Conservation (phyloP, 2,888 invertebrate genomes). For the Dicyrtomina minuta region DNA sequence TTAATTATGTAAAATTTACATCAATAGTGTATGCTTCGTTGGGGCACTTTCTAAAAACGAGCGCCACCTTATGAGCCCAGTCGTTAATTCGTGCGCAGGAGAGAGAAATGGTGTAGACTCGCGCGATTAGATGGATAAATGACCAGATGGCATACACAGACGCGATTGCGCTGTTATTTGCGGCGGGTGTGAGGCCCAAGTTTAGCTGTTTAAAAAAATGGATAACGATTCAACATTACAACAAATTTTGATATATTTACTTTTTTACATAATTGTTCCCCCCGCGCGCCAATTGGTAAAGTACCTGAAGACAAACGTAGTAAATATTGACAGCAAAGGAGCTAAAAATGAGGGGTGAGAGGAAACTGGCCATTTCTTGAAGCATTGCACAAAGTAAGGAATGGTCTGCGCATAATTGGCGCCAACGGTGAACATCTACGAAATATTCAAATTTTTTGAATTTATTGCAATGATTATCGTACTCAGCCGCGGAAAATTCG, state of each 20-base stretch:
- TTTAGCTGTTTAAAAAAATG: slow-evolving; percentile 12
- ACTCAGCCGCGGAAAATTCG: too few species aligned
- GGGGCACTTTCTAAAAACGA: slow-evolving; percentile 22
- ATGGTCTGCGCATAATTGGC: slow-evolving; percentile 13
- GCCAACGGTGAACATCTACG: slow-evolving; percentile 19
- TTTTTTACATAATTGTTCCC: background rate
- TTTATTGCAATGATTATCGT: too few species aligned
- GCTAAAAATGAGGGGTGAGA: slow-evolving; percentile 26
- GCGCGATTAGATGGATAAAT: slow-evolving; percentile 17
- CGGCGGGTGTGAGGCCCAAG: slow-evolving; percentile 20
- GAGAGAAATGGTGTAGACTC: slow-evolving; percentile 16
- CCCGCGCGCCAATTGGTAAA: background rate
- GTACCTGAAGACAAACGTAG: slow-evolving; percentile 32
- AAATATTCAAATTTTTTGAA: too few species aligned
- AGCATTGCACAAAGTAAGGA: slow-evolving; percentile 15
- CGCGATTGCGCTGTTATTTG: slow-evolving; percentile 21
- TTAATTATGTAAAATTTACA: too few species aligned
- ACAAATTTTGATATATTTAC: background rate
- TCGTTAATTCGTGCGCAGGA: slow-evolving; percentile 19
- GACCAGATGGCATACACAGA: slow-evolving; percentile 33
- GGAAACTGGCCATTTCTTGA: slow-evolving; percentile 5
- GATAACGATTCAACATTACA: background rate
- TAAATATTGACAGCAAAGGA: slow-evolving; percentile 28
- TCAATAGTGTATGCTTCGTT: slow-evolving; percentile 27
- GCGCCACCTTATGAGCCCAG: slow-evolving; percentile 23